A percentile compares a stretch with the other conserved stretches of the same genome.
These are phyloP conservation scores for Blennius ocellaris DNA, from an alignment of 2,113 vertebrate genomes.

Conservation along the genomic window DNA sequence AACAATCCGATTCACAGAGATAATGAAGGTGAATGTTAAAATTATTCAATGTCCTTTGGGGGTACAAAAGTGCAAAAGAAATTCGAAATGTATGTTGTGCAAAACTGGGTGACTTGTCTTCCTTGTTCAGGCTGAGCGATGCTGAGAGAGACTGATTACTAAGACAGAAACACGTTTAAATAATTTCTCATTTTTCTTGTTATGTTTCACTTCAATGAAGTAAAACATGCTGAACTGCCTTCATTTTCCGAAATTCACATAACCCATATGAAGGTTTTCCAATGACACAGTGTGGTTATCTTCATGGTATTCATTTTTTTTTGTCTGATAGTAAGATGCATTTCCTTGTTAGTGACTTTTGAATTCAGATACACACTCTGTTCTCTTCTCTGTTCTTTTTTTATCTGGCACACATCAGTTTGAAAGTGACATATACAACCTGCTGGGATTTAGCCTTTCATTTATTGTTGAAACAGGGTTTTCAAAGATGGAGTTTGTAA, in stretches of 20 bases:
- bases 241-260: conserved; percentile 3
- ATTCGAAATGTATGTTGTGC: not conserved
- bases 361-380: conserved; percentile 2
- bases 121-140: not conserved
- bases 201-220: conserved; percentile 15
- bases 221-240: conserved; percentile 26
- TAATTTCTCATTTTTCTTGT: conserved; percentile 12
- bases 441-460: not conserved
- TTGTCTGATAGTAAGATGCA: conserved; percentile 25
- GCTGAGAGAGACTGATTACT: not conserved
- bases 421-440: conserved; percentile 5
- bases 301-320: conserved; percentile 13
- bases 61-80: not conserved
- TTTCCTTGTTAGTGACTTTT: conserved; percentile 1
- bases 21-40: too few relatives aligned
- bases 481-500: not conserved
- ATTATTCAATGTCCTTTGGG: too few relatives aligned
- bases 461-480: conserved; percentile 1
- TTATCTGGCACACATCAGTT: not conserved
- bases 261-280: conserved; percentile 14
- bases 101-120: not conserved
- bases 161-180: not conserved
- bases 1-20: too few relatives aligned
- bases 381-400: not conserved
- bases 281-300: conserved; percentile 24